phyloP scores from a whole-genome alignment of 2,888 invertebrate species.

The Xestia xanthographa region DNA sequence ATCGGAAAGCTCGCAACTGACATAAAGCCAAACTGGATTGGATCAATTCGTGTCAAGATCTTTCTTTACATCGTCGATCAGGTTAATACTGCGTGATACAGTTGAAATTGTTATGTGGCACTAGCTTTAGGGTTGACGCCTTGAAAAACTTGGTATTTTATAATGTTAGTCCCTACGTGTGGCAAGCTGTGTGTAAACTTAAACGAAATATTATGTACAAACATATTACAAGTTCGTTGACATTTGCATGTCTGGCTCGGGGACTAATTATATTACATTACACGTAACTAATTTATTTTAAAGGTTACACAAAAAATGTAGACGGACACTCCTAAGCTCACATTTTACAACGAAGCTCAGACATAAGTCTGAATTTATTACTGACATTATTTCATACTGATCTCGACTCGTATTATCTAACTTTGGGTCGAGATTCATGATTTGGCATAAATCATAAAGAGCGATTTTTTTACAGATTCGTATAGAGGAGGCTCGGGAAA shows the following conservation, averaged over 20 bases:
- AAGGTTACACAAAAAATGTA: not conserved
- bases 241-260: constrained; percentile 35
- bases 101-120: constrained; percentile 37
- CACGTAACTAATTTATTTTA: constrained; percentile 1
- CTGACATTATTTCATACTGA: constrained; percentile 14
- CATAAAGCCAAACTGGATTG: constrained; percentile 40
- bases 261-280: constrained; percentile 21
- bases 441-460: too few relatives aligned
- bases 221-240: constrained; percentile 34
- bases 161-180: not conserved
- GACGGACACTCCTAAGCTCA: not conserved
- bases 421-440: constrained; percentile 17
- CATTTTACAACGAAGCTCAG: not conserved
- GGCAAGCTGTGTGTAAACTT: constrained; percentile 6
- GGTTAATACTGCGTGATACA: constrained; percentile 28
- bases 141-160: constrained; percentile 21
- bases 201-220: constrained; percentile 16
- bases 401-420: constrained; percentile 14
- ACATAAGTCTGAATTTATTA: constrained; percentile 24
- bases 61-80: constrained; percentile 32
- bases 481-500: too few relatives aligned
- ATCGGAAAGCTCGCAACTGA: constrained; percentile 39
- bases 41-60: constrained; percentile 29
- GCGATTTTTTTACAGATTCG: too few relatives aligned
- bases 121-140: constrained; percentile 17